Conservation (phyloP, 2,113 vertebrate genomes). For the Ciconia stormi region DNA sequence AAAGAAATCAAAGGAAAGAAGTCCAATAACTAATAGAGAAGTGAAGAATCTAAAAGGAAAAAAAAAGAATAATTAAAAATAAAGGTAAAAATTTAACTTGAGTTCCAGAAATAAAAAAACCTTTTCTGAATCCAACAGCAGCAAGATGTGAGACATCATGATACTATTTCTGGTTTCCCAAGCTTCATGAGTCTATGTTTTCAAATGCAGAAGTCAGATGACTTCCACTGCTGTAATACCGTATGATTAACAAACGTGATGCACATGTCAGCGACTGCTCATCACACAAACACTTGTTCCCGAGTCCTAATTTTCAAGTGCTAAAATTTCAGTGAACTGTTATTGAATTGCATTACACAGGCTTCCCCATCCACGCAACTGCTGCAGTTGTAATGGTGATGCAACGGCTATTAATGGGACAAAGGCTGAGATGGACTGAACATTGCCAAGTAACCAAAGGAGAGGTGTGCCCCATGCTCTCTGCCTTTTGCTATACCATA, state of each 20-base stretch:
- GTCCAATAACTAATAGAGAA: not conserved
- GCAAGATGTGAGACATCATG: not conserved
- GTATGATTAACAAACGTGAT: not conserved
- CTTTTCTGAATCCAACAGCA: not conserved
- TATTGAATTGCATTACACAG: not conserved
- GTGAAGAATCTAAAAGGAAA: not conserved
- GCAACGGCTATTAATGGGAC: not conserved
- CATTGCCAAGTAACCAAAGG: not conserved
- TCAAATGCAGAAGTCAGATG: not conserved
- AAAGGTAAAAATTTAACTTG: not conserved
- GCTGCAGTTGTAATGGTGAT: not conserved
- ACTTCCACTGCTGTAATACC: not conserved
- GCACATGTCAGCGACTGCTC: not conserved
- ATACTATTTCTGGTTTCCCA: not conserved
- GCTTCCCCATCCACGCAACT: not conserved
- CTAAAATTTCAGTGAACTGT: not conserved
- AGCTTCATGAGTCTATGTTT: not conserved
- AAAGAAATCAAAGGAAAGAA: not conserved
- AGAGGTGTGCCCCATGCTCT: too few relatives aligned
- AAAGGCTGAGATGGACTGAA: not conserved
- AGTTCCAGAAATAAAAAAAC: not conserved
- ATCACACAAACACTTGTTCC: not conserved
- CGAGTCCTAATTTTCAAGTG: not conserved
- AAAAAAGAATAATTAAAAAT: not conserved
- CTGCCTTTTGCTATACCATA: not conserved